phyloP scores from a whole-genome alignment of 1,140 invertebrate genomes.

The Conopomorpha cramerella region DNA sequence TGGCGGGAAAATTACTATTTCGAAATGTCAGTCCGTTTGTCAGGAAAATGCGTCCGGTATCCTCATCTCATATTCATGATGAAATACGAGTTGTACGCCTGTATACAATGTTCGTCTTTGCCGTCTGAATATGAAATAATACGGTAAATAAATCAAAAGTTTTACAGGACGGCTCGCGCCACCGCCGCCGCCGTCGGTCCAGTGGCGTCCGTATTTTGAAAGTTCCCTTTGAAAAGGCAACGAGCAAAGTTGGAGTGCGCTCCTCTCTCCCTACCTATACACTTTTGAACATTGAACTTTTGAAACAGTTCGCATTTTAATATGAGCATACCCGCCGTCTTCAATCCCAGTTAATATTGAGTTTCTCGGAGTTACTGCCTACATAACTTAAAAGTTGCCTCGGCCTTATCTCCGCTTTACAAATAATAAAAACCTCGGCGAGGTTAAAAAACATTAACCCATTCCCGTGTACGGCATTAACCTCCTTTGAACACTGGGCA shows the following conservation, averaged over 20 bases:
- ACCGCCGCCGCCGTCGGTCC: conserved; percentile 11
- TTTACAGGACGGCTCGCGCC: conserved; percentile 7
- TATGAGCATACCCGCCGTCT: too few relatives aligned
- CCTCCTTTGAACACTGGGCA: conserved; percentile 14
- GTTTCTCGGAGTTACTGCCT: too few relatives aligned
- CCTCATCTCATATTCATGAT: conserved; percentile 4
- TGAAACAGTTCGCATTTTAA: too few relatives aligned
- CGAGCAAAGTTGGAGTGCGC: conserved; percentile 11
- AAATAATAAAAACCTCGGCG: too few relatives aligned
- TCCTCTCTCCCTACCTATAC: conserved; percentile 8
- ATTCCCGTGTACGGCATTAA: too few relatives aligned
- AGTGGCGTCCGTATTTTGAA: conserved; percentile 11
- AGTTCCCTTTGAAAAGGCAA: conserved; percentile 14
- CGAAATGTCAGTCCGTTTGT: conserved; percentile 3
- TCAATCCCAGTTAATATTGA: too few relatives aligned
- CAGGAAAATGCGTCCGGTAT: conserved; percentile 2
- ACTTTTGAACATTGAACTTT: too few relatives aligned
- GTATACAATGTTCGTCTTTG: conserved; percentile 3
- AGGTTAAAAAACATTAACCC: too few relatives aligned
- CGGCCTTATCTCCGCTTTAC: too few relatives aligned
- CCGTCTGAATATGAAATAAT: conserved; percentile 9
- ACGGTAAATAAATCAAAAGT: conserved; percentile 16
- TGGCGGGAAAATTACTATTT: too few relatives aligned
- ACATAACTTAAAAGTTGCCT: too few relatives aligned
- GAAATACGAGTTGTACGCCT: too few relatives aligned